phyloP scores from a whole-genome alignment of 1,140 invertebrate genomes.

The Drosophila burlai region DNA sequence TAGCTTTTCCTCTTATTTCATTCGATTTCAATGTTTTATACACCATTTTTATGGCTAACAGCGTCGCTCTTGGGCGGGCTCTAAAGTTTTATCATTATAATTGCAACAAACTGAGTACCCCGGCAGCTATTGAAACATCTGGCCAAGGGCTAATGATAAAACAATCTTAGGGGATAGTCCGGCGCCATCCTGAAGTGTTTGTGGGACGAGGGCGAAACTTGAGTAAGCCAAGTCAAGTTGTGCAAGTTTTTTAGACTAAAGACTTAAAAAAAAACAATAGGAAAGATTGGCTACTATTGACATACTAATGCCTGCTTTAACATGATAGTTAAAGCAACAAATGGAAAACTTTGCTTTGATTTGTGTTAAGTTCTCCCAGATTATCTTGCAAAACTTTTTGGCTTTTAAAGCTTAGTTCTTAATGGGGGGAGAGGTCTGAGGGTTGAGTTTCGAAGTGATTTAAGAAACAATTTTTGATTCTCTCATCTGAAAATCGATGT shows the following conservation, averaged over 20 bases:
- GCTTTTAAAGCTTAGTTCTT: background rate
- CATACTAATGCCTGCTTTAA: constrained; percentile 1
- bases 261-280: background rate
- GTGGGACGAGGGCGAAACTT: background rate
- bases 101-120: constrained; percentile 29
- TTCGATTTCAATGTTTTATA: constrained; percentile 51
- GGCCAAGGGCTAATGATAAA: constrained; percentile 39
- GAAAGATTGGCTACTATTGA: constrained; percentile 1
- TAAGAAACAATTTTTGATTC: background rate
- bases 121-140: constrained; percentile 37
- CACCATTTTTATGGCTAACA: constrained; percentile 24
- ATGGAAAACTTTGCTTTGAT: constrained; percentile 8
- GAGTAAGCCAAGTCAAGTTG: background rate
- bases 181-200: constrained; percentile 5
- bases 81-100: constrained; percentile 55
- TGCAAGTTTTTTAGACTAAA: background rate
- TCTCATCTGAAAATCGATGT: no score
- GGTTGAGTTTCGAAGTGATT: background rate
- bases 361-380: constrained; percentile 1
- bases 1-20: constrained; percentile 4
- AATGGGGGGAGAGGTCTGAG: background rate
- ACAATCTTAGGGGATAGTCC: constrained; percentile 9
- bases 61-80: constrained; percentile 1
- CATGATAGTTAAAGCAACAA: constrained; percentile 8
- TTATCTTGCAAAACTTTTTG: constrained; percentile 4